Conservation (phyloP, 2,888 invertebrate genomes). For the Perizoma flavofasciatum region DNA sequence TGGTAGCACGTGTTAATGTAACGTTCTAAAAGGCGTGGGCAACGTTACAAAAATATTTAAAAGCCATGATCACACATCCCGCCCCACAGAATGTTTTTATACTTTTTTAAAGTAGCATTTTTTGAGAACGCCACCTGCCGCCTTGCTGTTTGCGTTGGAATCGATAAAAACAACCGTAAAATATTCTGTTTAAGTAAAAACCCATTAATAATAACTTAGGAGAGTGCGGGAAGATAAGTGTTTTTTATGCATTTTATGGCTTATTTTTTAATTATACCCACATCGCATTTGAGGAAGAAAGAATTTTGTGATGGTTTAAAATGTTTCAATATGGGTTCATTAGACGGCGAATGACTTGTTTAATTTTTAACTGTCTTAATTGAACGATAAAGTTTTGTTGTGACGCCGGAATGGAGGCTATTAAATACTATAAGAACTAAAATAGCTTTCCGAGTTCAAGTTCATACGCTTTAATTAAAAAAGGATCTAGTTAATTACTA, state of each 20-base stretch:
- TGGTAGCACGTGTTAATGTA: conserved; percentile 69
- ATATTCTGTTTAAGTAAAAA: conserved; percentile 63
- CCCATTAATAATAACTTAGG: conserved; percentile 67
- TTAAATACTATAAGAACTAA: conserved; percentile 32
- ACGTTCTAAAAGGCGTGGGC: conserved; percentile 48
- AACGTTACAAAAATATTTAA: conserved; percentile 45
- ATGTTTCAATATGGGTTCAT: conserved; percentile 36
- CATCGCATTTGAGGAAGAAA: conserved; percentile 35
- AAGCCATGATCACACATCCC: conserved; percentile 53
- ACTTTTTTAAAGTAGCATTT: conserved; percentile 38
- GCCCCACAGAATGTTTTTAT: conserved; percentile 30
- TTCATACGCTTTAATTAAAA: conserved; percentile 23
- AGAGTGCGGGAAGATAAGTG: conserved; percentile 44
- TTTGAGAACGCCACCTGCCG: conserved; percentile 53
- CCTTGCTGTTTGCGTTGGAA: conserved; percentile 42
- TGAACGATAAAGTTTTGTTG: conserved; percentile 44
- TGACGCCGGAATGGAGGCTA: conserved; percentile 37
- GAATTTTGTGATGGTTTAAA: conserved; percentile 36
- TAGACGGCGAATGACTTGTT: conserved; percentile 39
- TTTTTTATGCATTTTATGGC: conserved; percentile 35
- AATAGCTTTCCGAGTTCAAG: conserved; percentile 30
- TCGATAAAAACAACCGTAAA: conserved; percentile 60
- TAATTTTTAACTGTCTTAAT: conserved; percentile 46
- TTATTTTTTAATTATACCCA: conserved; percentile 40
- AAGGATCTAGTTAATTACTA: conserved; percentile 2